Evolutionary conservation across 2,888 invertebrate genomes (phyloP), one percentile per base, ranked within the genome.

Genomic region (Drosophila sordidula): DNA sequence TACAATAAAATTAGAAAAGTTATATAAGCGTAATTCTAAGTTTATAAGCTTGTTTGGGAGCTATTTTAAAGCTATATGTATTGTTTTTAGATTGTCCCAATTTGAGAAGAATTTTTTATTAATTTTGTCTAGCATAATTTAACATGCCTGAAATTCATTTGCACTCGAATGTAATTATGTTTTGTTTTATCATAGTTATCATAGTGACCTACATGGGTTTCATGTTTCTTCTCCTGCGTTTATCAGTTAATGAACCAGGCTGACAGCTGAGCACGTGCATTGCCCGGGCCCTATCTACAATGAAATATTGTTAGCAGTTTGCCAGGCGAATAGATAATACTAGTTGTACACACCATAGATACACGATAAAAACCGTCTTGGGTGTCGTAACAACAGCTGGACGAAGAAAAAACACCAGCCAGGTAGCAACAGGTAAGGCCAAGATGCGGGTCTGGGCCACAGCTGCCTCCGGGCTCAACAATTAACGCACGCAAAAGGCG

Each of bases 191-290:
- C 71, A 63, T 39, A 66, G 41, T 64, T 81, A 74, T 81, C 75
- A 59, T 8, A 42, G 16, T 61, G 82, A 69, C 82, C 83, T 50
- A 85, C 44, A 67, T 71, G 14, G n/a, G n/a, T 51, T 50, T 8
- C 45, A 54, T 67, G 58, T 67, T 68, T 25, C 39, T 32, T 56
- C 47, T 41, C 32, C 42, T 14, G 11, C n/a, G 46, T 67, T 81
- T 79, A 85, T 81, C 82, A 81, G 79, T 70, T 77, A 81, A 67
- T 71, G 71, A 79, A 80, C 70, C 39, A 72, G 50, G 51, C 42
- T 44, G 63, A 54, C 63, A 66, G 54, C 64, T 45, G 51, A 51
- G 71, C 54, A 71, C 67, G 42, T 44, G 50, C 67, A 71, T 36
- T 46, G 42, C 18, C 6, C 42, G 22, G 12, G 44, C 16, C 16